Base-by-base conservation (phyloP, 2,113 vertebrate species). In the Arenaria interpres region DNA sequence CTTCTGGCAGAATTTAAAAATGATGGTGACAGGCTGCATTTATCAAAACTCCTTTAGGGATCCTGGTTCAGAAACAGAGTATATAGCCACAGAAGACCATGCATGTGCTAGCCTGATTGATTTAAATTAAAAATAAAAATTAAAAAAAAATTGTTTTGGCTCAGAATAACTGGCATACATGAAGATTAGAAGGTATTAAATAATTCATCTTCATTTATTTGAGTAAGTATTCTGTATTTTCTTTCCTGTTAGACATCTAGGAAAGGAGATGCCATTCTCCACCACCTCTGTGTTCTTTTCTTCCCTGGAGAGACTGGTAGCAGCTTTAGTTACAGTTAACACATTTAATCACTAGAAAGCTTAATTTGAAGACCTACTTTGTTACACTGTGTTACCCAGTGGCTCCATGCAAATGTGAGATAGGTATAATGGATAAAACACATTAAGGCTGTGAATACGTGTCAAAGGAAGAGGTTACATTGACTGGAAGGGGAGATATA, bases 281-380 rank as follows among this genome's bases (percentile, higher is more conserved):
- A 75, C 15, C 27, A 18, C 7, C 24, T 8, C 2, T 27, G 24
- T 68, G 37, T 85, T 96, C 46, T 64, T 66, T 90, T 81, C 48
- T 57, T 32, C 51, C 39, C 51, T 50, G 32, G 82, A 56, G 73
- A 82, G 50, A 27, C 56, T 81, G n/a, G 28, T 79, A 79, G 53
- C 53, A 92, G 53, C 69, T 91, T 93, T 96, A 96, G 88, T 96
- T 95, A 97, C 92, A 92, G 62, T 93, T 97, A 88, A 94, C 69
- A 50, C 68, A 23, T 68, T 92, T 91, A 93, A 97, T 93, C 32
- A 91, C 66, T 87, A 43, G 50, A 82, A 82, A 91, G 25, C 16
- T 79, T 92, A 91, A 93, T 82, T 85, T 87, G 89, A 94, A 92
- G 73, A 76, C 77, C 80, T 95, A 22, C 53, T 97, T 93, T 90